These are phyloP conservation scores for Silurus asotus DNA, from an alignment of 2,113 vertebrate genomes.

Conservation along the genomic window DNA sequence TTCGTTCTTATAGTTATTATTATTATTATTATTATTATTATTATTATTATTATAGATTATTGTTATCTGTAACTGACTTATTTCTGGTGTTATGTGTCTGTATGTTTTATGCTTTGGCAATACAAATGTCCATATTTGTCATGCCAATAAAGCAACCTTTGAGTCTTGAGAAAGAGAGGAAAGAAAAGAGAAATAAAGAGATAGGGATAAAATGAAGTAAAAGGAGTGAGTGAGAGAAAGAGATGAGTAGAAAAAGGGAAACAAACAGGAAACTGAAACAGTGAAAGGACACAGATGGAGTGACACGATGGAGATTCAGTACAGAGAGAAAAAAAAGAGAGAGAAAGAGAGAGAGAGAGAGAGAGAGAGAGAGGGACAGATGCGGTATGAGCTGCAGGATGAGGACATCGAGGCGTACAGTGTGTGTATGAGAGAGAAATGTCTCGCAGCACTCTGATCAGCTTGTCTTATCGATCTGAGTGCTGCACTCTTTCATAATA, in stretches of 20 bases:
- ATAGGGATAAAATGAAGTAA: not conserved
- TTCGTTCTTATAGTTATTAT: no score
- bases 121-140: no score
- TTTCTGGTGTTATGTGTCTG: no score
- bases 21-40: no score
- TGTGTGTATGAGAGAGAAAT: slow-evolving; percentile 32
- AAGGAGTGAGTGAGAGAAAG: not conserved
- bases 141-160: no score
- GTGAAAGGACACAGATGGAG: not conserved
- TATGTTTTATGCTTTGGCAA: no score
- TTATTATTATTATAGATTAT: no score
- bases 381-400: not conserved
- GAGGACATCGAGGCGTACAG: slow-evolving; percentile 14
- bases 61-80: no score
- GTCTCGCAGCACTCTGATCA: slow-evolving; percentile 50
- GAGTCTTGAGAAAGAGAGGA: no score
- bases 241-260: not conserved
- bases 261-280: not conserved
- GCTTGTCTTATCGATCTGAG: slow-evolving; percentile 60
- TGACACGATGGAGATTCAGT: not conserved
- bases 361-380: not conserved
- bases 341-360: not conserved
- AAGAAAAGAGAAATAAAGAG: not conserved
- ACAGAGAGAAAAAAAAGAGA: not conserved
- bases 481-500: slow-evolving; percentile 57